phyloP scores from a whole-genome alignment of 92 coral and sea anemone species.

The Actinernus sp. region DNA sequence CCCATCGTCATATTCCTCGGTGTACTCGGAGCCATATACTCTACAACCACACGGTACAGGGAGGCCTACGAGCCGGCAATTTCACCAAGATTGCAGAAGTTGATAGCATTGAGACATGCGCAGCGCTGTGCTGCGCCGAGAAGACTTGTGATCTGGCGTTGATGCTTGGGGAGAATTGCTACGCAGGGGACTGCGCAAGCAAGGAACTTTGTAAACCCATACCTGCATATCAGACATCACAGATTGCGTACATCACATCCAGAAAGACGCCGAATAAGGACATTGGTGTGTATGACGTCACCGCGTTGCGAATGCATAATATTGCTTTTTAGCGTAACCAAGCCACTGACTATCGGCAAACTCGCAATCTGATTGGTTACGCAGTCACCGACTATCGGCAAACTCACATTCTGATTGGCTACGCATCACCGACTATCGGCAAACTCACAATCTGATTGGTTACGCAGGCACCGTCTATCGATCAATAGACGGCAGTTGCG shows the following conservation, averaged over 20 bases:
- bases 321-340: too few relatives aligned
- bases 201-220: slow-evolving; percentile 92
- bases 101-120: slow-evolving; percentile 99
- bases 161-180: slow-evolving; percentile 94
- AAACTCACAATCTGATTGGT: too few relatives aligned
- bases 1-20: slow-evolving; percentile 76
- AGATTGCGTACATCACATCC: slow-evolving; percentile 96
- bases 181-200: slow-evolving; percentile 98
- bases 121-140: slow-evolving; percentile 97
- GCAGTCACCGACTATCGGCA: too few relatives aligned
- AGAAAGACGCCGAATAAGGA: slow-evolving; percentile 64
- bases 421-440: too few relatives aligned
- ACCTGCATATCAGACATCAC: slow-evolving; percentile 77
- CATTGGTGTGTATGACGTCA: too few relatives aligned
- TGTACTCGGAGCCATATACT: slow-evolving; percentile 97
- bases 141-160: slow-evolving; percentile 94
- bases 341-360: too few relatives aligned
- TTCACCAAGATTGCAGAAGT: slow-evolving; percentile 96
- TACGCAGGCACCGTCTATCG: too few relatives aligned
- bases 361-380: too few relatives aligned
- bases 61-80: slow-evolving; percentile 98
- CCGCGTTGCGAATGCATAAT: too few relatives aligned
- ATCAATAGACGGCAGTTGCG: too few relatives aligned
- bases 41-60: slow-evolving; percentile 92
- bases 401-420: too few relatives aligned